Percentiles rank a stretch among this genome's conserved stretches.
These are phyloP conservation scores for Labia minor DNA, from an alignment of 2,888 invertebrate genomes.

Conservation along the genomic window DNA sequence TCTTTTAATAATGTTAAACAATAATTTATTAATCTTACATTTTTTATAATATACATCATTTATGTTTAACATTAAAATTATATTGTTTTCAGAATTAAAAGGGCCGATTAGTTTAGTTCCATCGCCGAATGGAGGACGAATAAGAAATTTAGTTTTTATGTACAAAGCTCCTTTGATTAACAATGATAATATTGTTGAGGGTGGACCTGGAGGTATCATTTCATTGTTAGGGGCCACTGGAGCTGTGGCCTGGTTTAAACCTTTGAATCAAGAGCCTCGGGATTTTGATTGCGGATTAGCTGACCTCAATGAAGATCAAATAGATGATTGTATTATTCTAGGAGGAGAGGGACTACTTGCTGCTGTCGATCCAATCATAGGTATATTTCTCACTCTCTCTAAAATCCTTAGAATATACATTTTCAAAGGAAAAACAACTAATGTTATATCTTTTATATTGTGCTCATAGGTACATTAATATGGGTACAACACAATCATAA, in stretches of 20 bases:
- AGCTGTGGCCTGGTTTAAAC: conserved; percentile 60
- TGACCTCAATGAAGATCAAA: conserved; percentile 60
- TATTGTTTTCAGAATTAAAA: conserved; percentile 44
- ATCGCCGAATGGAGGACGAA: conserved; percentile 37
- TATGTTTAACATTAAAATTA: no score
- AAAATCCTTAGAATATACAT: neutral
- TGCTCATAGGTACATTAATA: neutral
- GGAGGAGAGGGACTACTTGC: conserved; percentile 56
- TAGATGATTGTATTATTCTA: conserved; percentile 62
- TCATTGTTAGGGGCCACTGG: conserved; percentile 59
- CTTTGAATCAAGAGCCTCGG: conserved; percentile 55
- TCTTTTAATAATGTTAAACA: no score
- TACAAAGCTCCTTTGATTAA: conserved; percentile 44
- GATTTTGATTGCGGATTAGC: conserved; percentile 62
- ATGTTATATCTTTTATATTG: no score
- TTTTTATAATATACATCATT: no score
- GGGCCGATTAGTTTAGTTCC: conserved; percentile 59
- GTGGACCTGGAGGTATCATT: conserved; percentile 51
- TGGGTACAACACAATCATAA: neutral
- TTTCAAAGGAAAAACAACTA: no score
- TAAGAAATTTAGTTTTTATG: conserved; percentile 61
- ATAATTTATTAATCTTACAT: no score
- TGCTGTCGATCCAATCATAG: conserved; percentile 49
- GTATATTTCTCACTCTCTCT: conserved; percentile 29
- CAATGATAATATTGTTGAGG: conserved; percentile 30